phyloP scores from a whole-genome alignment of 2,888 invertebrate species.

The Hydropsyche betteni region DNA sequence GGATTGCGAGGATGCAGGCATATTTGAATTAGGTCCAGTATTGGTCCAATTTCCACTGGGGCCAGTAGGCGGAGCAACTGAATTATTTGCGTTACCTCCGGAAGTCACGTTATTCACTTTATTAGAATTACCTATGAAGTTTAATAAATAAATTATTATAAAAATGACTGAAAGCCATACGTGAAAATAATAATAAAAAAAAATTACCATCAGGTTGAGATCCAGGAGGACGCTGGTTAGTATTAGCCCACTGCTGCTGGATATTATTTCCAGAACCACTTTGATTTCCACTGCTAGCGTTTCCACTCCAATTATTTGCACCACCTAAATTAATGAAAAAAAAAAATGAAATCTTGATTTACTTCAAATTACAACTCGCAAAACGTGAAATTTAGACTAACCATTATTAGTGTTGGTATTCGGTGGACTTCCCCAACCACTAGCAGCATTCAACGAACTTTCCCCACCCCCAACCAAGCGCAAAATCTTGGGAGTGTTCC shows the following conservation, averaged over 20 bases:
- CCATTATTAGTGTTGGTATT: conserved; percentile 66
- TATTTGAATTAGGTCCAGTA: conserved; percentile 55
- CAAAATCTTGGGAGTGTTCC: conserved; percentile 71
- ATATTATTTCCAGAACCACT: conserved; percentile 60
- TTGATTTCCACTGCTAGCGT: conserved; percentile 59
- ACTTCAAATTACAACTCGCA: background rate
- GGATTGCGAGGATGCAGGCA: conserved; percentile 62
- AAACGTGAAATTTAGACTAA: conserved; percentile 50
- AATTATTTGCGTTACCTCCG: conserved; percentile 51
- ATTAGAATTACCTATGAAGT: conserved; percentile 64
- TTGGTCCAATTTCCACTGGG: conserved; percentile 38
- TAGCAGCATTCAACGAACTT: conserved; percentile 79
- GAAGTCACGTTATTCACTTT: conserved; percentile 56
- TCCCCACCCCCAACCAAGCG: conserved; percentile 82
- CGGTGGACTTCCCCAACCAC: conserved; percentile 82
- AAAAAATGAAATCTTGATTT: background rate
- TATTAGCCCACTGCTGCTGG: conserved; percentile 62
- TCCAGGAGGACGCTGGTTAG: conserved; percentile 64
- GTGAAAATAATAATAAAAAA: background rate
- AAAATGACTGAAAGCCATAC: background rate
- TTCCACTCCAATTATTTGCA: conserved; percentile 52
- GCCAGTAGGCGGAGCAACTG: conserved; percentile 33
- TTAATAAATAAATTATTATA: background rate
- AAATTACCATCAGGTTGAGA: conserved; percentile 66
- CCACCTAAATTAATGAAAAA: conserved; percentile 21